Base-by-base conservation (phyloP, 2,797 vertebrate genomes). In the Steatocranus sp. region DNA sequence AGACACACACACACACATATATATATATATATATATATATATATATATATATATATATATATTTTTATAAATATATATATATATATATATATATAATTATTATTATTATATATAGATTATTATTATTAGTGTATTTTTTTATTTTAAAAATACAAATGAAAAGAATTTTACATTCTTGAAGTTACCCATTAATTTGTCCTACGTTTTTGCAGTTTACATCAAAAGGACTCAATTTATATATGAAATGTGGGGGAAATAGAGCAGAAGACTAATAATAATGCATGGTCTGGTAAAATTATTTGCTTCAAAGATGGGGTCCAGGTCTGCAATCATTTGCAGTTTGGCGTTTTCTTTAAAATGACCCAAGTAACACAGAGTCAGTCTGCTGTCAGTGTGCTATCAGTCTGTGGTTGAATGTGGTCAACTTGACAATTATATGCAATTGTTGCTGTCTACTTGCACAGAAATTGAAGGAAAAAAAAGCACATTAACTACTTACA, bases 21-120 rank as follows among this genome's bases (percentile, higher is more conserved):
- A n/a, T n/a, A n/a, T 0, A 49, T 3, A 2, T 10, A 1, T 3
- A 34, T 5, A 4, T 3, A 9, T 9, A 6, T 6, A 49, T 9
- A 7, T 15, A 7, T 15, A 7, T 6, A 41, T 41, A 14, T 7
- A 41, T 41, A 6, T n/a, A n/a, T n/a, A n/a, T n/a, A n/a, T n/a
- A n/a, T n/a, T n/a, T n/a, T n/a, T n/a, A n/a, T n/a, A n/a, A n/a
- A n/a, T n/a, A n/a, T n/a, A n/a, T 15, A 17, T 15, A 7, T 46
- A 18, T 46, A 48, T 43, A 7, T 8, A 15, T 17, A 17, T 5
- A 46, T 2, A 46, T 5, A 11, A 27, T 2, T 32, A 32, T 30
- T 30, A 30, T 32, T 1, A n/a, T 51, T 18, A 8, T 18, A 49
- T 49, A 2, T 14, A 53, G 2, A 54, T 54, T 15, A 15, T 27